phyloP scores from a whole-genome alignment of 2,888 invertebrate species.

The Elmis aenea region DNA sequence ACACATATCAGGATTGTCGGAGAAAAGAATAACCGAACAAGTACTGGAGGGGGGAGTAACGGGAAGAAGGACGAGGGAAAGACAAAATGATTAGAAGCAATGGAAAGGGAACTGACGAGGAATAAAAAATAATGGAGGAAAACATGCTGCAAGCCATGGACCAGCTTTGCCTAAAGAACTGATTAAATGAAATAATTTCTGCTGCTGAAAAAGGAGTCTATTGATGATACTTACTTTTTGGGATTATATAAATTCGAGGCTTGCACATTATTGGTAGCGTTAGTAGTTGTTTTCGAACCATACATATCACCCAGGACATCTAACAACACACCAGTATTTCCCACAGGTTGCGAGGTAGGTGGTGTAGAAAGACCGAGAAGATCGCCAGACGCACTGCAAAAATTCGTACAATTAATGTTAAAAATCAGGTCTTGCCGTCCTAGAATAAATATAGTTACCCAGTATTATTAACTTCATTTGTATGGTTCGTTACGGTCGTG shows the following conservation, averaged over 20 bases:
- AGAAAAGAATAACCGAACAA: too few species aligned
- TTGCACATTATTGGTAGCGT: slow-evolving; percentile 34
- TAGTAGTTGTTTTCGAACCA: slow-evolving; percentile 56
- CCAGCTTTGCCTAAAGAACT: too few species aligned
- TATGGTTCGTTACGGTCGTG: slow-evolving; percentile 51
- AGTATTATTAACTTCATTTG: slow-evolving; percentile 49
- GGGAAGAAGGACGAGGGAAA: too few species aligned
- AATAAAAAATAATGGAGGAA: too few species aligned
- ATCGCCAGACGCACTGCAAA: slow-evolving; percentile 56
- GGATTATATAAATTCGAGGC: slow-evolving; percentile 75
- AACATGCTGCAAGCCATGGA: too few species aligned
- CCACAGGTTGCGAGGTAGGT: slow-evolving; percentile 63
- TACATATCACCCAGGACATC: slow-evolving; percentile 91
- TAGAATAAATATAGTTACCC: slow-evolving; percentile 21
- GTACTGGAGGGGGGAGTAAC: too few species aligned
- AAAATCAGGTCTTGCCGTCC: too few species aligned
- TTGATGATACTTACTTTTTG: slow-evolving; percentile 61
- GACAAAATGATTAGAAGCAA: too few species aligned
- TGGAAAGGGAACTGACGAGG: too few species aligned
- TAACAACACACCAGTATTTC: slow-evolving; percentile 74
- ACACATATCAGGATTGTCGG: too few species aligned
- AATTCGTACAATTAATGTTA: background rate
- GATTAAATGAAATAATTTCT: too few species aligned
- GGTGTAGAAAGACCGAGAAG: slow-evolving; percentile 85
- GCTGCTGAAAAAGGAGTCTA: background rate